Evolutionary conservation across 1,140 invertebrate genomes (phyloP), one percentile per base, ranked within the genome.

Genomic region (Atta colombica): DNA sequence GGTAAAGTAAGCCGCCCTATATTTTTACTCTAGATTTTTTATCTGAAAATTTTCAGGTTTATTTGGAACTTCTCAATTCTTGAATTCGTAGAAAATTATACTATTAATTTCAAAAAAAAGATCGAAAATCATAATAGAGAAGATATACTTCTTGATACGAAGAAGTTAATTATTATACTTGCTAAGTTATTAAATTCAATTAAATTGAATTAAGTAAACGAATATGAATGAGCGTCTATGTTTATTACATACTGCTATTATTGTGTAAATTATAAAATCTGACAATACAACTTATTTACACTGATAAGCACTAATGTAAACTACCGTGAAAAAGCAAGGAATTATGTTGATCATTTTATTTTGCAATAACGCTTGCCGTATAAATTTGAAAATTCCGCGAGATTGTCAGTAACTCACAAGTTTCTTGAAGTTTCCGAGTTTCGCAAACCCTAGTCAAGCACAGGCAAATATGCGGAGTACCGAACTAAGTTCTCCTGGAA

Each of bases 361-460:
- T 53, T 69, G 68, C 69, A 45, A 74, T 74, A 61, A 74, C 68
- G 80, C 55, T 71, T 49, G 35, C 51, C 49, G 55, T 82, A 82
- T 82, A 82, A 82, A 82, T 82, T 82, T 72, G 80, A 82, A 82
- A 82, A 82, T 72, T 82, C 68, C 68, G 39, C 68, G 68, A 82
- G 68, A 74, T 82, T 82, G 80, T 82, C 68, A 61, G 80, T 82
- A 82, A 82, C 69, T 74, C 53, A 31, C 53, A 82, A 82, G 80
- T 82, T 82, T 82, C 69, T 61, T 25, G 35, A 82, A 82, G 80
- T 82, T 74, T 74, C 45, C 80, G 68, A 74, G 80, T 74, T 82
- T 82, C 68, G 60, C 80, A 72, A 61, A 74, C 68, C 55, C 39
- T 31, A 82, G 80, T 74, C 53, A 82, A 82, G 80, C 69, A 74